These are phyloP conservation scores for Papilio polytes DNA, from an alignment of 1,140 invertebrate genomes.

Conservation along the genomic window DNA sequence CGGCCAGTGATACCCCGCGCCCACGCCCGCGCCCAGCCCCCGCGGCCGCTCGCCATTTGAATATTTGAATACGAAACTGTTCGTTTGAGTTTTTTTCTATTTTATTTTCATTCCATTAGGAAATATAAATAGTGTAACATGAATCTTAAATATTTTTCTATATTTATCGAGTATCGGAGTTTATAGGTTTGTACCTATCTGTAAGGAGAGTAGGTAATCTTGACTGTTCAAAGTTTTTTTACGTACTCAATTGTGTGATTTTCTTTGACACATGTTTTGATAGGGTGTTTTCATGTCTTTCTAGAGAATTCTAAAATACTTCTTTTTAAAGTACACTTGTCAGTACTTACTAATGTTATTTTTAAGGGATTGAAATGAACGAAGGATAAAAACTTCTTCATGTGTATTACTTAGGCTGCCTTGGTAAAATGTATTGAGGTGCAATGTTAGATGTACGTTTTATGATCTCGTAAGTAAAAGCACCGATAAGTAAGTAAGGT, in stretches of 20 bases:
- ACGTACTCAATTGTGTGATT: no score
- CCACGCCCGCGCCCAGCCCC: not conserved
- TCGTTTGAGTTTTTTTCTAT: not conserved
- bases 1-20: not conserved
- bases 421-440: no score
- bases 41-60: not conserved
- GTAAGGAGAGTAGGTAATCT: not conserved
- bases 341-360: no score
- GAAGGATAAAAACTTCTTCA: no score
- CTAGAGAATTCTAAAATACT: no score
- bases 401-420: no score
- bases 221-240: no score
- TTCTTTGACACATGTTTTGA: no score
- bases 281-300: no score
- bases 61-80: slow-evolving; percentile 13
- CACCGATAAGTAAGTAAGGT: not conserved
- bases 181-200: not conserved
- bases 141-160: not conserved
- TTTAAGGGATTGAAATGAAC: no score
- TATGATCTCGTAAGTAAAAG: not conserved
- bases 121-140: slow-evolving; percentile 1
- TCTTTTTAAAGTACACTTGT: no score
- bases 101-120: slow-evolving; percentile 7
- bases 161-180: not conserved
- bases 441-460: not conserved